Evolutionary conservation across 1,140 invertebrate species (phyloP).

Genomic region (Scaptomyza pallida): DNA sequence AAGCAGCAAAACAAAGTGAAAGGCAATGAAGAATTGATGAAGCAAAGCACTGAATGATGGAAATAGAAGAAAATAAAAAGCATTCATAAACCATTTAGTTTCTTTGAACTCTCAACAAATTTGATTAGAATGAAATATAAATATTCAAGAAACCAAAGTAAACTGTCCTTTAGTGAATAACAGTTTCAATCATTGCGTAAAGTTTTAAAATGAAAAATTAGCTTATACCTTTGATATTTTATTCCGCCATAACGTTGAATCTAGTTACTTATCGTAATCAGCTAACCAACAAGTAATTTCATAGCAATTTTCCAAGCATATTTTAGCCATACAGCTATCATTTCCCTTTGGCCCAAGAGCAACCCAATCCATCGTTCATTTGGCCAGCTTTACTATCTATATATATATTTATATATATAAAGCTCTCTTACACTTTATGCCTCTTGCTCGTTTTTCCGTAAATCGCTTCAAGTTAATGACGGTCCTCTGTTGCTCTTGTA

Average conservation of each 20-base stretch:
- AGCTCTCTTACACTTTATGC: constrained; percentile 20
- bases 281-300: constrained; percentile 57
- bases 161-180: constrained; percentile 3
- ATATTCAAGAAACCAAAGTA: not conserved
- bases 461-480: constrained; percentile 59
- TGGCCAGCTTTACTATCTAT: constrained; percentile 5
- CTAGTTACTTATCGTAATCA: constrained; percentile 33
- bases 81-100: constrained; percentile 23
- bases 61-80: constrained; percentile 9
- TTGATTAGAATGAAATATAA: constrained; percentile 9
- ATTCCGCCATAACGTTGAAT: constrained; percentile 8
- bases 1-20: constrained; percentile 7
- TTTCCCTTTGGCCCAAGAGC: not conserved
- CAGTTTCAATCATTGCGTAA: not conserved
- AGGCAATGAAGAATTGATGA: constrained; percentile 18
- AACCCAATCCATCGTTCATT: constrained; percentile 40
- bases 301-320: constrained; percentile 54
- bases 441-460: constrained; percentile 25
- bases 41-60: constrained; percentile 27
- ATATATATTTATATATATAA: not conserved
- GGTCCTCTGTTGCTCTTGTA: constrained; percentile 42
- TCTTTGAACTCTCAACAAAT: not conserved
- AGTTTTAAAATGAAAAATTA: constrained; percentile 44
- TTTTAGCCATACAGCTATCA: constrained; percentile 17
- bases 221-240: not conserved